Conservation (phyloP, 2,113 vertebrate genomes). For the Phyllostomus hastatus region DNA sequence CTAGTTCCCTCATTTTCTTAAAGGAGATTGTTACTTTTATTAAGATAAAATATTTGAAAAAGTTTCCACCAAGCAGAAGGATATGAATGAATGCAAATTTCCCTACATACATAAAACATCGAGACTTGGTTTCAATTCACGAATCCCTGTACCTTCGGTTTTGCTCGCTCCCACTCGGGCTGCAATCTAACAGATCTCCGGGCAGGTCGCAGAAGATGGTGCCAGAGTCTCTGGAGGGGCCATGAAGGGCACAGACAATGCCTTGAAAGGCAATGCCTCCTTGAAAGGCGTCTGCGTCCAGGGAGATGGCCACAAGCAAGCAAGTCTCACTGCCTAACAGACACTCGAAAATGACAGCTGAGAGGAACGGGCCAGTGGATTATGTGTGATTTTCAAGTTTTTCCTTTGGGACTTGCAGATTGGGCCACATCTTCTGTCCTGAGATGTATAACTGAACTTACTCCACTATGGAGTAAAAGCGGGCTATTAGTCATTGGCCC, state of each 20-base stretch:
- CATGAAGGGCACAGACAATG: not conserved
- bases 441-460: not conserved
- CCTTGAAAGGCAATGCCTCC: not conserved
- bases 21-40: conserved; percentile 35
- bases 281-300: not conserved
- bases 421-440: not conserved
- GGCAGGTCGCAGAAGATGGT: not conserved
- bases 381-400: not conserved
- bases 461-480: not conserved
- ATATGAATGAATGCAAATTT: conserved; percentile 76
- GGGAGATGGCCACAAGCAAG: not conserved
- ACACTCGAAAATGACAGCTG: not conserved
- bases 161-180: not conserved
- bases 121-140: conserved; percentile 56
- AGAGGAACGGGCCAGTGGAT: not conserved
- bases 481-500: not conserved
- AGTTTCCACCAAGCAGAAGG: conserved; percentile 64
- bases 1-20: conserved; percentile 23
- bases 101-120: conserved; percentile 70
- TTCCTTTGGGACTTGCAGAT: not conserved
- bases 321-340: not conserved
- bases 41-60: conserved; percentile 62
- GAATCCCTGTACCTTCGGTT: conserved; percentile 62
- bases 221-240: not conserved
- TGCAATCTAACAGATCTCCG: conserved; percentile 49